These are phyloP conservation scores for Andrena bucephala DNA, from an alignment of 2,888 invertebrate genomes.

Conservation along the genomic window DNA sequence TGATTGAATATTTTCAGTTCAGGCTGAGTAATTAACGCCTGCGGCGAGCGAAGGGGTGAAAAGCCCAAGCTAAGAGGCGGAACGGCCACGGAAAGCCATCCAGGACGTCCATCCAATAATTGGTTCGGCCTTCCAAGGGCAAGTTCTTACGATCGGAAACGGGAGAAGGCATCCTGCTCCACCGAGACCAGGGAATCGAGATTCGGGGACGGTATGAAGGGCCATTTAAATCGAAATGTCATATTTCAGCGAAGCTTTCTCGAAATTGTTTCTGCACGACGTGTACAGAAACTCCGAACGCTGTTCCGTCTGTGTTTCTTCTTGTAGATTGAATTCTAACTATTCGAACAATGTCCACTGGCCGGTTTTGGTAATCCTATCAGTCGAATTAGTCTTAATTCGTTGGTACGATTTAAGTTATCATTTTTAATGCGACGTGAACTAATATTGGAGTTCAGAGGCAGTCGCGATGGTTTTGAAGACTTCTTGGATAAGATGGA, in stretches of 20 bases:
- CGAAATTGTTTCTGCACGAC: slow-evolving; percentile 4
- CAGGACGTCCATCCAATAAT: slow-evolving; percentile 30
- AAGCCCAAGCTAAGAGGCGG: slow-evolving; percentile 6
- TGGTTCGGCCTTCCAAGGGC: slow-evolving; percentile 33
- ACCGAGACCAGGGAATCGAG: background rate
- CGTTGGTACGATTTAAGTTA: slow-evolving; percentile 9
- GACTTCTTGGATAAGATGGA: background rate
- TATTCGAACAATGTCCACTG: slow-evolving; percentile 21
- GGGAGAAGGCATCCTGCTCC: background rate
- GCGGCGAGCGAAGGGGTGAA: slow-evolving; percentile 9
- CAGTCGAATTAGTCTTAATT: slow-evolving; percentile 31
- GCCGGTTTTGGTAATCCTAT: slow-evolving; percentile 47
- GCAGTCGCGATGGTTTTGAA: background rate
- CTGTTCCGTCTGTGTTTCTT: background rate
- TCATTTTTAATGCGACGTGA: slow-evolving; percentile 8
- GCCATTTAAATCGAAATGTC: slow-evolving; percentile 3
- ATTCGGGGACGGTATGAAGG: background rate
- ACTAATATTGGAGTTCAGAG: background rate
- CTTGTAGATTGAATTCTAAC: slow-evolving; percentile 26
- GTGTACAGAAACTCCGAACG: background rate
- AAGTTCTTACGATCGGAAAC: slow-evolving; percentile 26
- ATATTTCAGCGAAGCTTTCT: background rate
- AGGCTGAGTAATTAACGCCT: slow-evolving; percentile 53
- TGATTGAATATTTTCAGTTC: slow-evolving; percentile 52
- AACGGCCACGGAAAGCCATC: slow-evolving; percentile 14